Base-by-base conservation (phyloP, 1,140 invertebrate species). In the Sitophilus oryzae region DNA sequence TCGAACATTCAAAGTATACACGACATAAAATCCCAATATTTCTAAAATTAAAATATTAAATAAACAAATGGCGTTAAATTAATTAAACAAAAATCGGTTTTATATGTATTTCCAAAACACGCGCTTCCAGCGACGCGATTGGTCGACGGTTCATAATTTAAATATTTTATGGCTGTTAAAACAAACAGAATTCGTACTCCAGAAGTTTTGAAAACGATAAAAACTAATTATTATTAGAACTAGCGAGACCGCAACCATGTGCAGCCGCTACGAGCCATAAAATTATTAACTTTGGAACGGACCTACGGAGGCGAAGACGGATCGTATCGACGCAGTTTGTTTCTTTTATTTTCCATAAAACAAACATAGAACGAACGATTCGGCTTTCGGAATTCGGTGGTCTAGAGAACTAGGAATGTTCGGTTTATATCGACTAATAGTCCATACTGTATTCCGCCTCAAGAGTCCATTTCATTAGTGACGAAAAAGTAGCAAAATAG, bases 201-300 rank as follows among this genome's bases (percentile, higher is more conserved):
- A 49, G 54, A 51, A 56, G 54, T 56, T 56, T 50, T 50, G 6
- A 46, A 56, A 56, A 50, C 54, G 38, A 51, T 56, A 56, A 56
- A 56, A 56, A 56, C 46, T 43, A 56, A 56, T 50, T 56, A 56
- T 56, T 50, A 56, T 56, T 56, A 54, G 52, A 54, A 54, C 45
- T 43, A 54, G n/a, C 35, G 43, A 41, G 52, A 48, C 52, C 52
- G 22, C 52, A 54, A 38, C 40, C 52, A 54, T 47, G 23, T 54
- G 52, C 52, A 47, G 25, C 16, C 22, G 30, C 21, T 30, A n/a
- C n/a, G n/a, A 20, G 10, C 52, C 21, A 47, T 48, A 47, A 54
- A 54, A 47, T 54, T 54, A 54, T 54, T 54, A 46, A 54, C 52
- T 47, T 48, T 25, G 34, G 36, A 47, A 25, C 45, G 45, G 9